These are phyloP conservation scores for Mylabris phalerata DNA, from an alignment of 1,140 invertebrate species.

Conservation along the genomic window DNA sequence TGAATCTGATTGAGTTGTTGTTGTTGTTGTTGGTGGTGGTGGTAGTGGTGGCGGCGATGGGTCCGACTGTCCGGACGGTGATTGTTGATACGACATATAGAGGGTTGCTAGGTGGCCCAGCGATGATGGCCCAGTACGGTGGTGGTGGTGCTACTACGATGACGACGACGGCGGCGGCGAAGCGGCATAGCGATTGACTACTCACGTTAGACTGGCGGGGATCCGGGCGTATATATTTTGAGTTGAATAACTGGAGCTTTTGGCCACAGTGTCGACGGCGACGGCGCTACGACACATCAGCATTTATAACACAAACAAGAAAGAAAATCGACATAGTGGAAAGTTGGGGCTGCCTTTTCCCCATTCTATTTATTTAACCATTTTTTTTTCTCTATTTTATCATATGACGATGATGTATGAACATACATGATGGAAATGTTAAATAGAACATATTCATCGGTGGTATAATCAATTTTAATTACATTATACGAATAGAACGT, in stretches of 20 bases:
- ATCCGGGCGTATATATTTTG: neutral
- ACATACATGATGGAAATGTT: neutral
- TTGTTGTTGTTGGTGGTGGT: neutral
- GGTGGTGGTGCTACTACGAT: neutral
- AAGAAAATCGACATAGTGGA: constrained; percentile 3
- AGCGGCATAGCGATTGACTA: constrained; percentile 26
- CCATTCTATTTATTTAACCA: neutral
- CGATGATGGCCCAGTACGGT: constrained; percentile 6
- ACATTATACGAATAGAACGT: neutral
- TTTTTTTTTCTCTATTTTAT: neutral
- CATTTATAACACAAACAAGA: neutral
- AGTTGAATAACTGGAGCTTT: no score
- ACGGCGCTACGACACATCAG: constrained; percentile 9
- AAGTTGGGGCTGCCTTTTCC: neutral
- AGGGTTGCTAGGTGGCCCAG: constrained; percentile 13
- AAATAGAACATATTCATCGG: neutral
- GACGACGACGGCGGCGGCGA: constrained; percentile 13
- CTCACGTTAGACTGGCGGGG: constrained; percentile 27
- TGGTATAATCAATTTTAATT: neutral
- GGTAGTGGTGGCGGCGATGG: neutral
- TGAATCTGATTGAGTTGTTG: neutral
- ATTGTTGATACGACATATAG: neutral
- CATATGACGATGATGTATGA: neutral
- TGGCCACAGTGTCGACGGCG: neutral
- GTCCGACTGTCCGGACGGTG: constrained; percentile 9